Evolutionary conservation across 1,140 invertebrate genomes (phyloP).

Genomic region (Formica exsecta): DNA sequence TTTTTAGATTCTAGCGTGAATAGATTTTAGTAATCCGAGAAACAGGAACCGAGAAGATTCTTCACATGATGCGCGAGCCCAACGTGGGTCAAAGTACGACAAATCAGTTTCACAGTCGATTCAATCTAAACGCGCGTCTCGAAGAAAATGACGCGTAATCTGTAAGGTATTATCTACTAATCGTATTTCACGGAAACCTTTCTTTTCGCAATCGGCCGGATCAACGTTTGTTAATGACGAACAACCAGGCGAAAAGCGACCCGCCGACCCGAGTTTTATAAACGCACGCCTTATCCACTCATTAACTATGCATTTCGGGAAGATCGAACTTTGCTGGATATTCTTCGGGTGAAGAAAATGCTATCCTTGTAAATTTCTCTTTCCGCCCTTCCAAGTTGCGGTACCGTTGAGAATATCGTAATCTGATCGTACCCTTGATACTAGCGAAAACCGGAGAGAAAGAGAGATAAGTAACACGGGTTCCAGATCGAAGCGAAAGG

Average conservation of each 20-base stretch:
- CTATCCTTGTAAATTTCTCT: constrained; percentile 66
- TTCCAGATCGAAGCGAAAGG: background rate
- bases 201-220: background rate
- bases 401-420: constrained; percentile 38
- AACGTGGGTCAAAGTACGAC: background rate
- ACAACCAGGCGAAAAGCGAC: constrained; percentile 26
- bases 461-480: background rate
- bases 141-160: constrained; percentile 40
- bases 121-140: constrained; percentile 28
- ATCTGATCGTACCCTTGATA: constrained; percentile 68
- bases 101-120: constrained; percentile 21
- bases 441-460: constrained; percentile 8
- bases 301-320: constrained; percentile 72
- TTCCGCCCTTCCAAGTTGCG: constrained; percentile 34
- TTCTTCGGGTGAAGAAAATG: constrained; percentile 28
- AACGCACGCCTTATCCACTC: constrained; percentile 59
- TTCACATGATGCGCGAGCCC: background rate
- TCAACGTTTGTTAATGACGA: constrained; percentile 51
- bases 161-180: constrained; percentile 48
- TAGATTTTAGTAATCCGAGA: background rate
- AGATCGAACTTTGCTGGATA: constrained; percentile 58
- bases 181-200: constrained; percentile 42
- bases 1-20: background rate
- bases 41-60: background rate
- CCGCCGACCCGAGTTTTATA: constrained; percentile 16